Base-by-base conservation (phyloP, 2,888 invertebrate genomes). In the Erebia palarica region DNA sequence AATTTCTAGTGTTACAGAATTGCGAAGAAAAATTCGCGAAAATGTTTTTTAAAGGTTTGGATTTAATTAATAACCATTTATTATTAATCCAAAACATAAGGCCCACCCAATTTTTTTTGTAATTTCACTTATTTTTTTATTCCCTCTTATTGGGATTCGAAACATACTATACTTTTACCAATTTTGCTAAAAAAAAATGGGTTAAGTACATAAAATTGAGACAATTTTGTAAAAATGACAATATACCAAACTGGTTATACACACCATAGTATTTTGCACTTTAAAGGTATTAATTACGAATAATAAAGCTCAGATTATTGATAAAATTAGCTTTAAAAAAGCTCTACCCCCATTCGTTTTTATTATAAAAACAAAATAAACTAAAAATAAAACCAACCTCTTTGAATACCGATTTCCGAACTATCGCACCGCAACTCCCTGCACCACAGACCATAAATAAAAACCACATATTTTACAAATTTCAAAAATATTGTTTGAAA, bases 291-390 rank as follows among this genome's bases (percentile, higher is more conserved):
- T 77, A 76, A 77, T 78, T 76, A 77, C 73, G 7, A 71, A 76
- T 79, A 80, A 75, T 80, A 81, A 81, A 81, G 79, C 79, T 80
- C 72, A 73, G 49, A 63, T 68, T 73, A 73, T 73, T 78, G 77
- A 80, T 79, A 77, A 74, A 49, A 75, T 18, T 14, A 68, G 69
- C 64, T 61, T 69, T 63, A 72, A 76, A 75, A 61, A 72, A 76
- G 68, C 78, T 73, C 72, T 75, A 78, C 76, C 76, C 75, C 71
- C 64, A 65, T 65, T 71, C 61, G 69, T 69, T 74, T 21, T 57
- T 16, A 4, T 10, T 10, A 36, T 60, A 16, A 42, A 21, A 63
- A 61, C 9, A 42, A 36, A 65, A 49, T 21, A 47, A 21, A 49
- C 13, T 21, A 49, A 73, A 70, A 73, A 72, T 70, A 69, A 76